Percentiles rank a stretch among this genome's conserved stretches.
Evolutionary conservation across 2,113 vertebrate genomes (phyloP).

Genomic region (Muscicapa adusta): DNA sequence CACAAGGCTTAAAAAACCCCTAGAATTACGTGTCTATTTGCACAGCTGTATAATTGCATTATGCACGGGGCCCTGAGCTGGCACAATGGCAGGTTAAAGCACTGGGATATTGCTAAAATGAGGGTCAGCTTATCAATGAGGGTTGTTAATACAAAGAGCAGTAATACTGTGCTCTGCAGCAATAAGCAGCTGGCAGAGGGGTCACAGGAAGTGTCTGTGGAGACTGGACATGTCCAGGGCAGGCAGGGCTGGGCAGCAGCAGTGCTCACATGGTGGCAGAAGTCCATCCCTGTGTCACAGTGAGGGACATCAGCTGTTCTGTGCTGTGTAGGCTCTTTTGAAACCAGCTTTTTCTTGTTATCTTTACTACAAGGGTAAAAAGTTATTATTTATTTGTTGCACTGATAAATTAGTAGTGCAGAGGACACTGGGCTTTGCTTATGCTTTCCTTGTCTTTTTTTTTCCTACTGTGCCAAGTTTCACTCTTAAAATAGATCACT

Average conservation of each 20-base stretch:
- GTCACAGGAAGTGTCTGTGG: not conserved
- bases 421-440: not conserved
- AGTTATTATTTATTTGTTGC: not conserved
- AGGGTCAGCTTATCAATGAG: constrained; percentile 22
- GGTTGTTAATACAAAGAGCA: constrained; percentile 4
- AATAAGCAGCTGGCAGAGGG: not conserved
- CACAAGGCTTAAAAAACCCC: not conserved
- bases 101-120: constrained; percentile 12
- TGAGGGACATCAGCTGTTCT: not conserved
- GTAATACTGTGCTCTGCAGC: not conserved
- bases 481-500: not conserved
- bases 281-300: not conserved
- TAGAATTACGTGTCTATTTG: constrained; percentile 11
- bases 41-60: constrained; percentile 55
- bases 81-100: constrained; percentile 39
- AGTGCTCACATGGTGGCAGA: fast-evolving
- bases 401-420: not conserved
- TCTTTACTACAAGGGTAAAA: not conserved
- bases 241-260: not conserved
- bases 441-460: not conserved
- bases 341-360: not conserved
- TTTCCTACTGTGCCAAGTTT: not conserved
- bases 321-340: not conserved
- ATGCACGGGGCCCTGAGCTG: constrained; percentile 7
- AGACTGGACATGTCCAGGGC: not conserved